Conservation (phyloP, 2,888 invertebrate species). For the Meandrusa payeni region DNA sequence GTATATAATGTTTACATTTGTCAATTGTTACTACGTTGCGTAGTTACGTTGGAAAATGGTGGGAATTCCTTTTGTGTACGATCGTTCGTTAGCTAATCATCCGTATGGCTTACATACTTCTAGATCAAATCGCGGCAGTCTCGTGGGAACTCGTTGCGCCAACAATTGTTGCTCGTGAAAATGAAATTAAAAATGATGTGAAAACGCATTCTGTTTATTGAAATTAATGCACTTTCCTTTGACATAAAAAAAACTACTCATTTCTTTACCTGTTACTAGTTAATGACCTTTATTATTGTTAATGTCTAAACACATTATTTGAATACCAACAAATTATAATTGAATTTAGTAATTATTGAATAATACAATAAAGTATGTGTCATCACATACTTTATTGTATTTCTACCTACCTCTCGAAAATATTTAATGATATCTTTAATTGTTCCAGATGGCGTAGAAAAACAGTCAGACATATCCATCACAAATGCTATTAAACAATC, state of each 20-base stretch:
- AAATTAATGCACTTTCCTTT: constrained; percentile 16
- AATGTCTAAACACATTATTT: too few species aligned
- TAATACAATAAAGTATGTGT: too few species aligned
- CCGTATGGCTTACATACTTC: constrained; percentile 13
- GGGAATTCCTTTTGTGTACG: constrained; percentile 19
- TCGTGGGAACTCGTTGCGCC: constrained; percentile 26
- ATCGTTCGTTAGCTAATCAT: constrained; percentile 16
- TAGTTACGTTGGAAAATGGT: constrained; percentile 10
- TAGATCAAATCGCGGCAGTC: constrained; percentile 25
- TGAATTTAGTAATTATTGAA: too few species aligned
- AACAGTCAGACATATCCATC: constrained; percentile 52
- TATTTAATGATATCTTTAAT: constrained; percentile 33
- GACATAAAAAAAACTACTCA: constrained; percentile 1
- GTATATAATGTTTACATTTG: constrained; percentile 2
- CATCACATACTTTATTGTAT: too few species aligned
- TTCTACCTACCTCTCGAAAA: too few species aligned
- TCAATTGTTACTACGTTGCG: not conserved
- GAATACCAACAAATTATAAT: too few species aligned
- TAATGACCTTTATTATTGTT: constrained; percentile 1
- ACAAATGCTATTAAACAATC: constrained; percentile 63
- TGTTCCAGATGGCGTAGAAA: constrained; percentile 75
- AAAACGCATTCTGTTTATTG: constrained; percentile 8
- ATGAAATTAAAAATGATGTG: constrained; percentile 6
- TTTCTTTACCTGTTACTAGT: not conserved
- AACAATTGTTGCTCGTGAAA: constrained; percentile 23